phyloP scores from a whole-genome alignment of 2,888 invertebrate species.

The Eupsilia transversa region DNA sequence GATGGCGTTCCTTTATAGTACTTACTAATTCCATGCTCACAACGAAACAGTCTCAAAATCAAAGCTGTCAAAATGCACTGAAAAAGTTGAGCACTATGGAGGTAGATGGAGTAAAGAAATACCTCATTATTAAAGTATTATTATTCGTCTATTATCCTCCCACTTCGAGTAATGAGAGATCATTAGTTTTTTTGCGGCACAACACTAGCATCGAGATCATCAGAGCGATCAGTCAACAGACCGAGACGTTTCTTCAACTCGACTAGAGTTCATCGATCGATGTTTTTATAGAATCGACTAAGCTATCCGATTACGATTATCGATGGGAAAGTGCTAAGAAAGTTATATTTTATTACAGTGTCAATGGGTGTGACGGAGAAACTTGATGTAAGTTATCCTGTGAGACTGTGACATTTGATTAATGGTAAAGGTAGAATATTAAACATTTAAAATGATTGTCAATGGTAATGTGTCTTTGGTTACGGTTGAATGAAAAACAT shows the following conservation, averaged over 20 bases:
- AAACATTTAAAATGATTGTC: not conserved
- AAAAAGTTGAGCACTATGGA: not conserved
- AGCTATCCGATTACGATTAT: slow-evolving; percentile 79
- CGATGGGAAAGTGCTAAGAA: slow-evolving; percentile 83
- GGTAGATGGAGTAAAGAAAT: not conserved
- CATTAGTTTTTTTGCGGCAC: slow-evolving; percentile 56
- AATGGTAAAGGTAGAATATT: not conserved
- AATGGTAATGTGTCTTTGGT: not conserved
- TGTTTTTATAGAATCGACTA: slow-evolving; percentile 77
- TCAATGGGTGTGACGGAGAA: slow-evolving; percentile 46
- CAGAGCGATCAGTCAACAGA: slow-evolving; percentile 78
- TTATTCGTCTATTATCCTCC: slow-evolving; percentile 43
- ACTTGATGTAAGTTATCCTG: slow-evolving; percentile 49
- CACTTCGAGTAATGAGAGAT: slow-evolving; percentile 59
- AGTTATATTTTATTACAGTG: slow-evolving; percentile 68
- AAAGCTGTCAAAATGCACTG: not conserved
- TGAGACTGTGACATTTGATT: not conserved
- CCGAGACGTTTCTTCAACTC: slow-evolving; percentile 89
- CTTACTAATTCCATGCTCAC: not conserved
- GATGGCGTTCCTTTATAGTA: not conserved
- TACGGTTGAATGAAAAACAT: not conserved
- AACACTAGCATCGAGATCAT: slow-evolving; percentile 57
- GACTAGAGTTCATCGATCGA: slow-evolving; percentile 82
- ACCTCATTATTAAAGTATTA: slow-evolving; percentile 28
- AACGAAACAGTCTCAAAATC: not conserved